A percentile compares a stretch with the other conserved stretches of the same genome.
Conservation (phyloP, 2,888 invertebrate genomes). For the Micropterix aruncella region DNA sequence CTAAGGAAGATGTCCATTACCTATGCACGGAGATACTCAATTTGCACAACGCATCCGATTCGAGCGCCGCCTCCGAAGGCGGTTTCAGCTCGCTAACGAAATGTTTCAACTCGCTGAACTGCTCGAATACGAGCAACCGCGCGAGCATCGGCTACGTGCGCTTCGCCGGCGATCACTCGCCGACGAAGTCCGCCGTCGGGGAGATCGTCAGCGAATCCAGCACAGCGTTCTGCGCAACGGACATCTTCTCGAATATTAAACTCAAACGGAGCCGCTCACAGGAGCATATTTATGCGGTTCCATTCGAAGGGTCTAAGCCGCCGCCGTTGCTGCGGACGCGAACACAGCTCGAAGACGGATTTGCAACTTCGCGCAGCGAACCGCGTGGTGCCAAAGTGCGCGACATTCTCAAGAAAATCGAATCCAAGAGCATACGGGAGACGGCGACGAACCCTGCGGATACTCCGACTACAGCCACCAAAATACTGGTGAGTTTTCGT, state of each 20-base stretch:
- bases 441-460: background rate
- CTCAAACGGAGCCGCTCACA: constrained; percentile 16
- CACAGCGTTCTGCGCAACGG: background rate
- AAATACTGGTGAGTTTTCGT: too few species aligned
- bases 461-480: too few species aligned
- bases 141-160: constrained; percentile 32
- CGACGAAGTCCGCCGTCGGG: background rate
- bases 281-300: constrained; percentile 51
- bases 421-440: background rate
- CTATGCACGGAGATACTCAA: constrained; percentile 35
- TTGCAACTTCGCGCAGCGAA: background rate
- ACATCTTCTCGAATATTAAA: background rate
- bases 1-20: constrained; percentile 33
- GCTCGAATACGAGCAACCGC: constrained; percentile 22
- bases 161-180: constrained; percentile 23
- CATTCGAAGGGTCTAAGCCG: constrained; percentile 18
- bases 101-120: constrained; percentile 31
- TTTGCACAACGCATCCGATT: constrained; percentile 15
- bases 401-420: background rate
- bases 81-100: constrained; percentile 19
- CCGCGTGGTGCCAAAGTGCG: background rate
- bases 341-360: background rate
- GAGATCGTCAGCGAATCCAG: background rate
- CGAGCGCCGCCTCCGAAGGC: constrained; percentile 15
- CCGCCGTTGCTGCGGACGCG: background rate